Evolutionary conservation across 2,113 vertebrate species (phyloP), one percentile per base, ranked within the genome.

Genomic region (Pseudopipra pipra): DNA sequence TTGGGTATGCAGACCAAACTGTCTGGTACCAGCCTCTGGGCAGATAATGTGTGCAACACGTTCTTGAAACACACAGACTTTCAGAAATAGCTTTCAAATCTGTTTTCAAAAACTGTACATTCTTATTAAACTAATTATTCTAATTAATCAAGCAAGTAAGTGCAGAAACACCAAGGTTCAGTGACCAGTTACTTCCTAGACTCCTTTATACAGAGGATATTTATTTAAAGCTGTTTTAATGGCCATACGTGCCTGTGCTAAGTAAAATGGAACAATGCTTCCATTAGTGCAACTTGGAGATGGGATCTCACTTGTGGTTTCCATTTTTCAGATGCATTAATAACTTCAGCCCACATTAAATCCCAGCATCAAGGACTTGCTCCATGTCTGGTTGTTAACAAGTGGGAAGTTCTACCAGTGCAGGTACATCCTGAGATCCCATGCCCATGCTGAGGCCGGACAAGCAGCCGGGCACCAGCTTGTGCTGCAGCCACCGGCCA

Each of bases 221-320:
- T 82, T 78, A 28, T 70, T 87, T 82, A 80, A 87, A 91, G 70
- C 78, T 81, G 28, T n/a, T 89, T 94, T 81, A 91, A 87, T 54
- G 63, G 31, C 55, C 37, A 41, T 46, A 68, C 27, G 8, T n/a
- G 62, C 65, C 39, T 56, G 27, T 30, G 59, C 41, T 65, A 89
- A 91, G 65, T 79, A 91, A 72, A 89, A 77, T 3, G 3, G 72
- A 86, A 33, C 44, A 28, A 80, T 70, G 9, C 28, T 77, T 86
- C 87, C 58, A 74, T 87, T 91, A 94, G 46, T 24, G 49, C 81
- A 80, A 12, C 44, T 61, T 52, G 31, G 63, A 77, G 12, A 87
- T 10, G 9, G 41, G 30, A 56, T 74, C n/a, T 89, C 55, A 77
- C 46, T 87, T 77, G 80, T 66, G 68, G 77, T 89, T 91, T 93